These are phyloP conservation scores for Chloroceryle inda DNA, from an alignment of 2,797 vertebrate genomes.

Conservation along the genomic window DNA sequence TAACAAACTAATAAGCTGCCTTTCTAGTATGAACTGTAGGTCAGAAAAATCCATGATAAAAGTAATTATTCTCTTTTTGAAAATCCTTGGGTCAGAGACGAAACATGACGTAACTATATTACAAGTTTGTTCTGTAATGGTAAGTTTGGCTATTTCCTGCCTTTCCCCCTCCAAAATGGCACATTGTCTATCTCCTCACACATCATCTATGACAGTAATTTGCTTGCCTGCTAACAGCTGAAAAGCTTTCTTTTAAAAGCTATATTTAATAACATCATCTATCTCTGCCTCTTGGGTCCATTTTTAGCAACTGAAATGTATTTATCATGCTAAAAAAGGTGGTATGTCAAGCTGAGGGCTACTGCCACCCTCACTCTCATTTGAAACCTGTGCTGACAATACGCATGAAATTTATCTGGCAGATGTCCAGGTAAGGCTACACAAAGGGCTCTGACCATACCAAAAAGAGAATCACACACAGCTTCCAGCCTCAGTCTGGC, in stretches of 20 bases:
- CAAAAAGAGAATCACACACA: not conserved
- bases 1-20: conserved; percentile 1
- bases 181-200: conserved; percentile 4
- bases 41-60: conserved; percentile 51
- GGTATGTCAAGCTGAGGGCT: not conserved
- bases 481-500: not conserved
- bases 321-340: not conserved
- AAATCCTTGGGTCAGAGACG: not conserved
- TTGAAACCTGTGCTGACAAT: not conserved
- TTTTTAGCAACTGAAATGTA: not conserved
- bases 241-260: conserved; percentile 7
- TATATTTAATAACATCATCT: conserved; percentile 3
- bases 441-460: not conserved
- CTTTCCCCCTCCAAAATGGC: not conserved
- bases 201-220: not conserved
- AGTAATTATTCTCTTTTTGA: conserved; percentile 48
- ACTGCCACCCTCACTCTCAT: not conserved
- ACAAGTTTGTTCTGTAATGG: not conserved
- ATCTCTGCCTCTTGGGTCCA: not conserved
- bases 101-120: not conserved
- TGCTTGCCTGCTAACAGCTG: not conserved
- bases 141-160: conserved; percentile 8
- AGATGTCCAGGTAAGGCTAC: not conserved
- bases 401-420: not conserved
- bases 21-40: conserved; percentile 23